These are phyloP conservation scores for Sebastes itinus DNA, from an alignment of 2,797 vertebrate genomes.

Conservation along the genomic window DNA sequence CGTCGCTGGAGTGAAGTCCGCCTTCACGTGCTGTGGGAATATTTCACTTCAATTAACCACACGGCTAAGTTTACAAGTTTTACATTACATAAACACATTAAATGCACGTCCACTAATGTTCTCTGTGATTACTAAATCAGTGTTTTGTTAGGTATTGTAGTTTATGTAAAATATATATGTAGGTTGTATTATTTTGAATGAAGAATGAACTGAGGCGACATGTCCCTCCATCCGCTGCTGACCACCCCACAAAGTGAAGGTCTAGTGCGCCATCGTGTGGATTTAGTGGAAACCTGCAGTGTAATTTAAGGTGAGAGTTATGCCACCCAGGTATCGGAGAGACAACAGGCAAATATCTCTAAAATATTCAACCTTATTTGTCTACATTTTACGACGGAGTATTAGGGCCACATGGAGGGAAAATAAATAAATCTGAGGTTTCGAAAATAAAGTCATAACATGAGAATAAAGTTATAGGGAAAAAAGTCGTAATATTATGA, in stretches of 20 bases:
- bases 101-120: background rate
- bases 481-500: too few species aligned
- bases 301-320: background rate
- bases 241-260: background rate
- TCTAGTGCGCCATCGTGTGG: slow-evolving; percentile 61
- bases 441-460: too few species aligned
- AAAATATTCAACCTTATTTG: background rate
- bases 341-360: background rate
- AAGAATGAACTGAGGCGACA: slow-evolving; percentile 1
- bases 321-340: too few species aligned
- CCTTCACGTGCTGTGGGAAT: slow-evolving; percentile 46
- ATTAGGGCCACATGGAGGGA: too few species aligned
- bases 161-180: background rate
- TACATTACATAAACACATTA: background rate
- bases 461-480: too few species aligned
- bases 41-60: background rate
- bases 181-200: background rate
- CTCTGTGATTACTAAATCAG: accelerated
- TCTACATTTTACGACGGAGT: too few species aligned
- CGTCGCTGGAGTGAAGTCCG: slow-evolving; percentile 61
- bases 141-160: background rate
- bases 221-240: background rate
- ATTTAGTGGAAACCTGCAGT: background rate
- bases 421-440: too few species aligned
- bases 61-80: background rate